A percentile compares a stretch with the other conserved stretches of the same genome.
Evolutionary conservation across 1,140 invertebrate species (phyloP).

Genomic region (Drosophila hydei): DNA sequence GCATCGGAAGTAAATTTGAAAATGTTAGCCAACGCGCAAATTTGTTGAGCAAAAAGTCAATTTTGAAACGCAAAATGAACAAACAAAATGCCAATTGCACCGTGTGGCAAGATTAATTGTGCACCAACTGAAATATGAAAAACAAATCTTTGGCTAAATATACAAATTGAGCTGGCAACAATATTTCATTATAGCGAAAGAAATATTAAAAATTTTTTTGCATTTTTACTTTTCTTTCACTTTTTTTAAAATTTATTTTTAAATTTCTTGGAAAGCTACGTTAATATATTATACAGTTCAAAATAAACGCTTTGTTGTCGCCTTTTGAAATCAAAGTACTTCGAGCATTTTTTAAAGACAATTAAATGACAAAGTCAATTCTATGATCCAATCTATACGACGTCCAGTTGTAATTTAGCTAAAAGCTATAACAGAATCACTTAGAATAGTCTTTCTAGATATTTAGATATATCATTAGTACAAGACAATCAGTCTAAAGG

Average conservation of each 20-base stretch:
- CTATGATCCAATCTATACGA: neutral
- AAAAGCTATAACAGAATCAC: neutral
- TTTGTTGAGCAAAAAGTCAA: constrained; percentile 51
- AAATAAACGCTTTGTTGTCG: too few species aligned
- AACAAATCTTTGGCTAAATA: neutral
- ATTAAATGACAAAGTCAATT: neutral
- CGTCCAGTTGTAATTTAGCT: constrained; percentile 2
- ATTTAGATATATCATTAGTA: neutral
- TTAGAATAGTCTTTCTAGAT: neutral
- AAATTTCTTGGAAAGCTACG: too few species aligned
- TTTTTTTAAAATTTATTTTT: too few species aligned
- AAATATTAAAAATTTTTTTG: too few species aligned
- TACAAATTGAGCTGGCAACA: too few species aligned
- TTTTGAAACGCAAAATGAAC: constrained; percentile 27
- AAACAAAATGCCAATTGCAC: constrained; percentile 39
- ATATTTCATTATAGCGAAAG: too few species aligned
- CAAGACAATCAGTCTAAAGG: neutral
- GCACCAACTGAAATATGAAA: neutral
- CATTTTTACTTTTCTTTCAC: too few species aligned
- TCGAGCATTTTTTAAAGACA: too few species aligned
- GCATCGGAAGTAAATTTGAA: constrained; percentile 22
- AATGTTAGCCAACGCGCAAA: constrained; percentile 10
- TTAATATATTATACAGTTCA: too few species aligned
- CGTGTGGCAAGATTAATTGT: constrained; percentile 24
- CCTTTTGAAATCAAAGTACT: too few species aligned